A percentile compares a stretch with the other conserved stretches of the same genome.
These are phyloP conservation scores for Philopotamus ludificatus DNA, from an alignment of 1,140 invertebrate species.

Conservation along the genomic window DNA sequence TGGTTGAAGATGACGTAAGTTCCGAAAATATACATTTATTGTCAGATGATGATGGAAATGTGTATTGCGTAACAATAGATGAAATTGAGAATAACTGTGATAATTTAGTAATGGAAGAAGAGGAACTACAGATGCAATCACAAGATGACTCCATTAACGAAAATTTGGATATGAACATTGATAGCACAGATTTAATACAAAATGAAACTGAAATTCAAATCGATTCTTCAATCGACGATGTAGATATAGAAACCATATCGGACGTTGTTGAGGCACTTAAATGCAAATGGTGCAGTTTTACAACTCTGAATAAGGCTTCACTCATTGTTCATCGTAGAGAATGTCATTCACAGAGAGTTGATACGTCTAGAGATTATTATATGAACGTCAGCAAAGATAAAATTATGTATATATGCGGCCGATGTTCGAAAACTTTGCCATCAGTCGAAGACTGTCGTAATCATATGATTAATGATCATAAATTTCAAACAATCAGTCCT, in stretches of 20 bases:
- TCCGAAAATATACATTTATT: not conserved
- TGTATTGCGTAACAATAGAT: not conserved
- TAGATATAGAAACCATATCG: not conserved
- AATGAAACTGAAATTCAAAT: not conserved
- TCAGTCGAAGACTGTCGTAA: conserved; percentile 20
- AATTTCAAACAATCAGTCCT: conserved; percentile 6
- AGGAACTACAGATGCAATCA: not conserved
- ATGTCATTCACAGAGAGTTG: conserved; percentile 7
- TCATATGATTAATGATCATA: conserved; percentile 32
- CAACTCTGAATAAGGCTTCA: not conserved
- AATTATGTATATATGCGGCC: conserved; percentile 22
- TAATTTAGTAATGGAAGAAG: not conserved
- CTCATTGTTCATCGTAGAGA: conserved; percentile 19
- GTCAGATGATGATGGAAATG: not conserved
- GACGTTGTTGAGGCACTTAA: conserved; percentile 24
- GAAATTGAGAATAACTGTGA: not conserved
- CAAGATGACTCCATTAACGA: not conserved
- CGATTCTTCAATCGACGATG: not conserved
- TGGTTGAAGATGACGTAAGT: not conserved
- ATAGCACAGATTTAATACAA: not conserved
- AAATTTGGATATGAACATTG: not conserved
- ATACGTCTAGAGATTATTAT: not conserved
- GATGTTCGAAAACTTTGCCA: conserved; percentile 10
- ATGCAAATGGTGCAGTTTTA: conserved; percentile 27
- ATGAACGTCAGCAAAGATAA: conserved; percentile 6